Percentiles rank a stretch among this genome's conserved stretches.
phyloP scores from a whole-genome alignment of 2,113 vertebrate species.

The Heterochromis multidens region DNA sequence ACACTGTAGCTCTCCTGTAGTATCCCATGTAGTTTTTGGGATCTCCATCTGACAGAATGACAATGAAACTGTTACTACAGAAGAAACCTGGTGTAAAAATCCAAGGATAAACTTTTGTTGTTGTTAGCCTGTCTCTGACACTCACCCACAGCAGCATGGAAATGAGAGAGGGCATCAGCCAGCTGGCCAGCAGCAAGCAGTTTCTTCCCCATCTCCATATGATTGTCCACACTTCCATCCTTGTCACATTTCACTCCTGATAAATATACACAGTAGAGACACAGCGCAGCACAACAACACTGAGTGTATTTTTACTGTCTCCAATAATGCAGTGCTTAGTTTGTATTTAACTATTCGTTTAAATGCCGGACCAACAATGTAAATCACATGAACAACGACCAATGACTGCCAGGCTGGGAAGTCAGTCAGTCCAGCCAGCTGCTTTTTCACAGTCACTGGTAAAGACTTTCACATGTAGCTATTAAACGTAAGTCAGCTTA shows the following conservation, averaged over 20 bases:
- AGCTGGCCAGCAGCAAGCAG: conserved; percentile 95
- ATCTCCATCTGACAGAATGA: conserved; percentile 83
- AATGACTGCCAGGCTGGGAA: too few species aligned
- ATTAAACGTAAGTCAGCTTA: background rate
- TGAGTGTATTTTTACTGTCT: background rate
- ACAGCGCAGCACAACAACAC: background rate
- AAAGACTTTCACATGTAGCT: background rate
- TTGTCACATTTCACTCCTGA: conserved; percentile 89
- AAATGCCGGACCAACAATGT: background rate
- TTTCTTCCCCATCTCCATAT: conserved; percentile 98
- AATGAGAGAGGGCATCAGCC: conserved; percentile 95
- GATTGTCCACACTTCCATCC: conserved; percentile 91
- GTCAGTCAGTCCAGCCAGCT: background rate
- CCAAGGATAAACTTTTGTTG: background rate
- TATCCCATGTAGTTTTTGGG: conserved; percentile 95
- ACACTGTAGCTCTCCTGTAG: conserved; percentile 97
- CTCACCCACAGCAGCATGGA: conserved; percentile 94
- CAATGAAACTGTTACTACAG: background rate
- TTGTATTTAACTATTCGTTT: background rate
- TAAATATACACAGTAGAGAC: conserved; percentile 1
- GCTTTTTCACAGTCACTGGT: background rate
- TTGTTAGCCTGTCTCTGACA: conserved; percentile 10
- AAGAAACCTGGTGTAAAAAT: background rate
- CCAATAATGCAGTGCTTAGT: background rate
- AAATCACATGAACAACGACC: background rate